Evolutionary conservation across 2,797 vertebrate species (phyloP), one percentile per base, ranked within the genome.

Genomic region (Tarsius wallacei): DNA sequence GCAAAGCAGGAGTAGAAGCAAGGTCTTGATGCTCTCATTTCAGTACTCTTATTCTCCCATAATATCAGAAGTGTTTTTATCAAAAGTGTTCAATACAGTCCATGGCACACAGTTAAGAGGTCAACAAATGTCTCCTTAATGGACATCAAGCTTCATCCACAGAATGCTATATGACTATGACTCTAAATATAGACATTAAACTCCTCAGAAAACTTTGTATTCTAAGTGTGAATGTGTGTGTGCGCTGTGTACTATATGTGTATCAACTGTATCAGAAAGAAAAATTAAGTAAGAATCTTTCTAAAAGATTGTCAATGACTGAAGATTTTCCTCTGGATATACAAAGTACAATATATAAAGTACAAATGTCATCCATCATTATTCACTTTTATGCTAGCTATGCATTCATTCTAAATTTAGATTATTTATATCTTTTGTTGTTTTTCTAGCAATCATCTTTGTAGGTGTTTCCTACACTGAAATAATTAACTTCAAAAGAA

Each of bases 401-500:
- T n/a, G 8, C 71, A 88, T 36, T 53, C 11, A 47, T 47, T 80
- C 33, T 57, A 47, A 49, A 73, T 82, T 26, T 61, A 71, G 81
- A 61, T 6, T 22, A 61, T 8, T 22, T 83, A 47, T 53, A n/a
- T 31, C 28, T 83, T 77, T 42, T 42, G 42, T 42, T 77, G 47
- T 59, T 90, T 95, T 80, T 73, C 4, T 86, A 63, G 74, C 33
- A 78, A 31, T 9, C 11, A 78, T 42, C 53, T n/a, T 31, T 81
- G 49, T 49, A 73, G 33, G 10, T 68, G 7, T 57, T 71, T 70
- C 64, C 77, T 42, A 55, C 26, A 82, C 0, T 64, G 47, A 42
- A 64, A 73, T n/a, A 90, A 77, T 22, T 88, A 63, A 71, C 33
- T 85, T 76, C 68, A 16, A 36, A 87, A 53, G 33, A 93, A 85